A percentile compares a stretch with the other conserved stretches of the same genome.
Conservation (phyloP, 2,888 invertebrate species). For the Xylophagus ater region DNA sequence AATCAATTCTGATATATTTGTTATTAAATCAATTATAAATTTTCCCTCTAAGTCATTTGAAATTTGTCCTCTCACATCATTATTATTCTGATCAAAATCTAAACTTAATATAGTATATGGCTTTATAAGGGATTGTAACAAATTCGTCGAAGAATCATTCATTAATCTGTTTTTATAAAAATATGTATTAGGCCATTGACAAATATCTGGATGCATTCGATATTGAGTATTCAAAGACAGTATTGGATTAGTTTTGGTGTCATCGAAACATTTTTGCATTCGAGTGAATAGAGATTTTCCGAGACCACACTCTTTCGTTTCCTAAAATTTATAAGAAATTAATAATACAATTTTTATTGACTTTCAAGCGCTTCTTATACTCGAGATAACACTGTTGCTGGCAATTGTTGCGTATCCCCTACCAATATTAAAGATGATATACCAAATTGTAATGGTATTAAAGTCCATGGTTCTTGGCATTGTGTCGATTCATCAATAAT, state of each 20-base stretch:
- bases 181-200: conserved; percentile 59
- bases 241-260: conserved; percentile 37
- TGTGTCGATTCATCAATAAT: conserved; percentile 84
- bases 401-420: conserved; percentile 78
- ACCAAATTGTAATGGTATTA: conserved; percentile 67
- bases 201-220: conserved; percentile 75
- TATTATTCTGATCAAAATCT: conserved; percentile 35
- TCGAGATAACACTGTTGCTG: conserved; percentile 70
- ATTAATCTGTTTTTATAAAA: conserved; percentile 32
- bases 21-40: conserved; percentile 46
- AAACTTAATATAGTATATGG: conserved; percentile 53
- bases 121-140: conserved; percentile 31
- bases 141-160: conserved; percentile 21
- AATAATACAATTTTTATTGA: too few relatives aligned
- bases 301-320: conserved; percentile 56
- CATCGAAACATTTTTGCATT: conserved; percentile 48
- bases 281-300: conserved; percentile 69
- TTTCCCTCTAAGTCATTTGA: conserved; percentile 50
- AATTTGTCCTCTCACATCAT: conserved; percentile 26
- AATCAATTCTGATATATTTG: conserved; percentile 37
- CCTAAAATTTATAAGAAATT: too few relatives aligned
- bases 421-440: conserved; percentile 67
- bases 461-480: conserved; percentile 68
- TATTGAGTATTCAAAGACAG: conserved; percentile 59
- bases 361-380: too few relatives aligned